A percentile compares a stretch with the other conserved stretches of the same genome.
Evolutionary conservation across 2,113 vertebrate genomes (phyloP).

Genomic region (Prinia subflava): DNA sequence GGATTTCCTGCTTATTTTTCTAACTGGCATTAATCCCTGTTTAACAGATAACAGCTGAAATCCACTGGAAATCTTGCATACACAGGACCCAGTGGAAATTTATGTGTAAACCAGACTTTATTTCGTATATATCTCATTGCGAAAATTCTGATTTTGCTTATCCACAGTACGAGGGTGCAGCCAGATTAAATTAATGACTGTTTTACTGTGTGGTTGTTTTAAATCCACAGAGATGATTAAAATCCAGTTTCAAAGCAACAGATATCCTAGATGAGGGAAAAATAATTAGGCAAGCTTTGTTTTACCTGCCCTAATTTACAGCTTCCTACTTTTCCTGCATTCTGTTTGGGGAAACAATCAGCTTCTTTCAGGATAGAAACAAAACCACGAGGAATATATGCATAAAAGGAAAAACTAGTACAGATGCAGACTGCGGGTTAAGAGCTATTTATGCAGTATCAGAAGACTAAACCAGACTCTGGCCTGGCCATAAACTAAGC

Average conservation of each 20-base stretch:
- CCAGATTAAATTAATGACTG: constrained; percentile 71
- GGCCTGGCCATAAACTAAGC: constrained; percentile 92
- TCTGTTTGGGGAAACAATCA: constrained; percentile 59
- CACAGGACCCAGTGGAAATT: not conserved
- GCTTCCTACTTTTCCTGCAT: constrained; percentile 68
- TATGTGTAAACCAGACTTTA: not conserved
- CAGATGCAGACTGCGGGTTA: constrained; percentile 86
- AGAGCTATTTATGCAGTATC: constrained; percentile 96
- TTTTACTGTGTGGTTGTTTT: constrained; percentile 73
- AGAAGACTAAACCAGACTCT: constrained; percentile 92
- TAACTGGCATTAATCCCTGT: constrained; percentile 45
- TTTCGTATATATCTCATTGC: not conserved
- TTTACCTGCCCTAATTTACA: constrained; percentile 54
- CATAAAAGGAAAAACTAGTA: constrained; percentile 76
- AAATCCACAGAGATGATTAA: constrained; percentile 67
- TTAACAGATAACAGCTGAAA: constrained; percentile 58
- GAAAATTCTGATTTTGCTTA: constrained; percentile 55
- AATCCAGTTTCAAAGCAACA: constrained; percentile 60
- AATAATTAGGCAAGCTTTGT: not conserved
- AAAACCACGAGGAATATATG: constrained; percentile 61
- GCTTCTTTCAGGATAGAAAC: constrained; percentile 62
- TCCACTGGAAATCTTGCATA: not conserved
- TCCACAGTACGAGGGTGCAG: constrained; percentile 59
- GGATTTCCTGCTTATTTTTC: constrained; percentile 54
- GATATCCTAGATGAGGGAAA: not conserved